Conservation (phyloP, 1,140 invertebrate genomes). For the Centruroides sculpturatus region DNA sequence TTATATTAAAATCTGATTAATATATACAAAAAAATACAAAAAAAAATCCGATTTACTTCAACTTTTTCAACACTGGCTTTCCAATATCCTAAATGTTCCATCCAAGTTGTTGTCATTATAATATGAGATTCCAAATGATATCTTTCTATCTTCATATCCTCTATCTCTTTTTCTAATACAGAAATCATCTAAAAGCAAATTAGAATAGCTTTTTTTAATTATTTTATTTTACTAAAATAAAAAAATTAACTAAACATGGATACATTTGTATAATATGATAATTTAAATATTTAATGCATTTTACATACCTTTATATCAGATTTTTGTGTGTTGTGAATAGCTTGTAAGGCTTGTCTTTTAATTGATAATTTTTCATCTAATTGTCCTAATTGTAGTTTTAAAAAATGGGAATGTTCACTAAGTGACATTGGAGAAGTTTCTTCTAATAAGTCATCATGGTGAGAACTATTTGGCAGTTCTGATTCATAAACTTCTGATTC, state of each 20-base stretch:
- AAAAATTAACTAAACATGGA: too few species aligned
- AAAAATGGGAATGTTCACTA: slow-evolving; percentile 67
- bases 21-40: neutral
- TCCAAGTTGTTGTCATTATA: slow-evolving; percentile 73
- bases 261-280: too few species aligned
- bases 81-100: slow-evolving; percentile 72
- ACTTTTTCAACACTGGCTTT: slow-evolving; percentile 51
- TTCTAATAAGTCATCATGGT: neutral
- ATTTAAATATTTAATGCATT: neutral
- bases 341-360: slow-evolving; percentile 22
- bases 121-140: slow-evolving; percentile 64
- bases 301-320: slow-evolving; percentile 23
- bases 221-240: too few species aligned
- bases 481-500: too few species aligned
- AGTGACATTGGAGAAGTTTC: slow-evolving; percentile 20
- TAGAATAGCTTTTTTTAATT: neutral
- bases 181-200: slow-evolving; percentile 34
- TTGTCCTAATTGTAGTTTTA: slow-evolving; percentile 60
- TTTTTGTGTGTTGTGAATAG: slow-evolving; percentile 18
- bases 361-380: slow-evolving; percentile 36
- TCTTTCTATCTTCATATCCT: slow-evolving; percentile 58
- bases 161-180: slow-evolving; percentile 64
- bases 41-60: neutral
- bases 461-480: too few species aligned
- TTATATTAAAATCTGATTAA: neutral